Evolutionary conservation across 2,113 vertebrate genomes (phyloP).

Genomic region (Nannospalax galili): DNA sequence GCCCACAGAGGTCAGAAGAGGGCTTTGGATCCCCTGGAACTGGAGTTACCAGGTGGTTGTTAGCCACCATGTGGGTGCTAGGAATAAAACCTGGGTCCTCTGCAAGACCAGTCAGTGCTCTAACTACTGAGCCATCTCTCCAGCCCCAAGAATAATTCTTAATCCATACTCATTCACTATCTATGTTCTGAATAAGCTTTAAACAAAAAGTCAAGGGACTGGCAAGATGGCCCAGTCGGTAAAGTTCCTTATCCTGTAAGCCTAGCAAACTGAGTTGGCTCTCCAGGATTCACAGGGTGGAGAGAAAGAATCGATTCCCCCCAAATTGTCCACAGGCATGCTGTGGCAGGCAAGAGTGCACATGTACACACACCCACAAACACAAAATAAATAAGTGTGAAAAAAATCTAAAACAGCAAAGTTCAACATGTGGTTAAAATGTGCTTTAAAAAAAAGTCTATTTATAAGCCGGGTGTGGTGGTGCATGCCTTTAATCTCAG

Average conservation of each 20-base stretch:
- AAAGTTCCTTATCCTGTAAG: not conserved
- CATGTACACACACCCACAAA: not conserved
- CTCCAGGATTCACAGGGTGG: too few species aligned
- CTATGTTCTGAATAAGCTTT: slow-evolving; percentile 12
- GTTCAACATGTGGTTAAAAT: not conserved
- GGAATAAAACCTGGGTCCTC: too few species aligned
- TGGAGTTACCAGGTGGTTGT: too few species aligned
- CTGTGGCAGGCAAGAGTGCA: not conserved
- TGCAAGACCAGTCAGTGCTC: too few species aligned
- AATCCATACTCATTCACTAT: slow-evolving; percentile 7
- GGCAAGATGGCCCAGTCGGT: not conserved
- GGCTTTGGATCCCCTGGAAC: too few species aligned
- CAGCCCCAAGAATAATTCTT: not conserved
- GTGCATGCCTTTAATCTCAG: too few species aligned
- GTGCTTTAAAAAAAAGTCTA: not conserved
- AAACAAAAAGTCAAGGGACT: not conserved
- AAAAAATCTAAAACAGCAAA: not conserved
- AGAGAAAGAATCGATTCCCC: not conserved
- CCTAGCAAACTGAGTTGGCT: not conserved
- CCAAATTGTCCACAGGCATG: not conserved
- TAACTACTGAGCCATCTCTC: too few species aligned
- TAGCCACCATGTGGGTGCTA: too few species aligned
- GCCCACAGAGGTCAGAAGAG: too few species aligned
- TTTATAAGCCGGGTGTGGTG: too few species aligned
- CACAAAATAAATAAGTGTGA: not conserved